These are phyloP conservation scores for Drosophila antonietae DNA, from an alignment of 2,888 invertebrate species.

Conservation along the genomic window DNA sequence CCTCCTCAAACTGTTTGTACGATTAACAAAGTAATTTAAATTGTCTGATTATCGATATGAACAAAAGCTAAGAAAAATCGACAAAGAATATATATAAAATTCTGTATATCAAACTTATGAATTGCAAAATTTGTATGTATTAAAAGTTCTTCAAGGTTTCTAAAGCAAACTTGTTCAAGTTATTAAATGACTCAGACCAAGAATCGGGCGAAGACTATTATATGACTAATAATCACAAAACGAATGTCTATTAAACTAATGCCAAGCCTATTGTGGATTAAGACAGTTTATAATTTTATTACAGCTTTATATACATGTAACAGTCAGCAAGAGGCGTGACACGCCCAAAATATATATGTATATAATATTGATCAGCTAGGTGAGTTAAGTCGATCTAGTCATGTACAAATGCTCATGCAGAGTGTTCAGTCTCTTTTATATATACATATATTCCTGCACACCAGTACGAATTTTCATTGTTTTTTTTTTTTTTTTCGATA, in stretches of 20 bases:
- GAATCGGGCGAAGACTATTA: neutral
- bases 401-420: no score
- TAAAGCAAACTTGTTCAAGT: neutral
- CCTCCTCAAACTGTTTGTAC: neutral
- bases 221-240: slow-evolving; percentile 8
- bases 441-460: no score
- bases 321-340: neutral
- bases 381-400: no score
- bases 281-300: neutral
- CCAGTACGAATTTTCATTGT: no score
- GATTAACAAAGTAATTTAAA: neutral
- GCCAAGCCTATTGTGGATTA: neutral
- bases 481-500: no score
- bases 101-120: neutral
- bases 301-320: neutral
- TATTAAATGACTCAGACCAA: neutral
- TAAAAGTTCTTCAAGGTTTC: neutral
- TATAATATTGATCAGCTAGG: neutral
- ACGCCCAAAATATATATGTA: neutral
- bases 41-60: no score
- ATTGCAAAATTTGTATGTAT: neutral
- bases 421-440: no score
- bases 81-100: neutral
- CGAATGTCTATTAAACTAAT: neutral
- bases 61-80: neutral